Percentiles rank a stretch among this genome's conserved stretches.
These are phyloP conservation scores for Ecdyonurus torrentis DNA, from an alignment of 2,888 invertebrate genomes.

Conservation along the genomic window DNA sequence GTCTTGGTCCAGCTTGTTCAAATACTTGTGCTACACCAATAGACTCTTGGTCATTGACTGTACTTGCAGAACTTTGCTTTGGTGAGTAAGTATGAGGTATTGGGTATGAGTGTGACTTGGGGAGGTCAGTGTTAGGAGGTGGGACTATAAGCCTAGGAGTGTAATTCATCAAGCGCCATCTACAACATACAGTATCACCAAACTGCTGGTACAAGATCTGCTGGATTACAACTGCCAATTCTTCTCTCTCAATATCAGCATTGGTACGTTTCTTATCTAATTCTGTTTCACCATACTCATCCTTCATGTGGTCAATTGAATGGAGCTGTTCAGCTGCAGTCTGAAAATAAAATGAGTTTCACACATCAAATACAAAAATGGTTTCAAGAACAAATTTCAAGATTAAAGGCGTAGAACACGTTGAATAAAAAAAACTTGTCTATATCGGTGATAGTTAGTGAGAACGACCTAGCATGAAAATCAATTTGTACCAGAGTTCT, in stretches of 20 bases:
- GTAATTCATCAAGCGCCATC: background rate
- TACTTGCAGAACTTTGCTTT: background rate
- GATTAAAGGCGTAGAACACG: too few relatives aligned
- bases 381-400: too few relatives aligned
- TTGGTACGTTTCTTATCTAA: background rate
- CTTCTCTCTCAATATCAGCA: background rate
- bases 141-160: background rate
- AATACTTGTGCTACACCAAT: background rate
- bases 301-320: background rate
- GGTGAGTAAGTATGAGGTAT: background rate
- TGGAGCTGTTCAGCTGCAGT: constrained; percentile 6
- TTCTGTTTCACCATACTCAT: background rate
- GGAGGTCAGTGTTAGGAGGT: background rate
- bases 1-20: background rate
- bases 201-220: constrained; percentile 3
- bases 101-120: background rate
- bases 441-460: too few relatives aligned
- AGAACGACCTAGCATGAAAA: too few relatives aligned
- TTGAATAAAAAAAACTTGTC: too few relatives aligned
- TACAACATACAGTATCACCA: constrained; percentile 4
- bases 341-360: constrained; percentile 2
- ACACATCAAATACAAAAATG: too few relatives aligned
- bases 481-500: too few relatives aligned
- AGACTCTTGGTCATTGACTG: background rate
- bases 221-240: background rate